Evolutionary conservation across 2,113 vertebrate genomes (phyloP).

Genomic region (Cervus canadensis): DNA sequence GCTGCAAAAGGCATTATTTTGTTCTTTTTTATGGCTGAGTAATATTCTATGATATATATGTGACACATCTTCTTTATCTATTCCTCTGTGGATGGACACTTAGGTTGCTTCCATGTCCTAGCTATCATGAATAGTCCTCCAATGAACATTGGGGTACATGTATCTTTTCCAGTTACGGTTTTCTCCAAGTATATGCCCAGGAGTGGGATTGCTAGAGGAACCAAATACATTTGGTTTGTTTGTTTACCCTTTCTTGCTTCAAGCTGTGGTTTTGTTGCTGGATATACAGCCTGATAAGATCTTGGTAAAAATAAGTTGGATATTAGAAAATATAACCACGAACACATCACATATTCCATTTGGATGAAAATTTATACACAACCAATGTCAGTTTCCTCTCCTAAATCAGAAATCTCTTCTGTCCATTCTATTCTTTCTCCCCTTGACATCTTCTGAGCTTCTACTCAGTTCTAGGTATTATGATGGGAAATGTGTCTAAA

Average conservation of each 20-base stretch:
- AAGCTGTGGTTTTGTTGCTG: neutral
- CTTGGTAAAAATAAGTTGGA: neutral
- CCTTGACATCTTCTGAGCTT: neutral
- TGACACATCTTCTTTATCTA: neutral
- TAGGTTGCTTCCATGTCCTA: neutral
- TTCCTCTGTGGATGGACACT: neutral
- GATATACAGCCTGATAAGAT: neutral
- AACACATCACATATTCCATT: neutral
- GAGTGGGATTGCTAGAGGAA: neutral
- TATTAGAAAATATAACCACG: neutral
- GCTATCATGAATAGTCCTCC: neutral
- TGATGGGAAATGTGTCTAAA: neutral
- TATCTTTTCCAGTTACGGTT: neutral
- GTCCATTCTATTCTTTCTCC: neutral
- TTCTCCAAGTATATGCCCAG: neutral
- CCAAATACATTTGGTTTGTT: neutral
- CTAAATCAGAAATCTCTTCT: neutral
- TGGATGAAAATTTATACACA: neutral
- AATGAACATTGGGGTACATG: neutral
- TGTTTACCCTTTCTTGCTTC: neutral
- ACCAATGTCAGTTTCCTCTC: neutral
- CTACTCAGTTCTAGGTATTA: neutral
- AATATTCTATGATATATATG: neutral
- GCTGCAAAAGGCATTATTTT: neutral
- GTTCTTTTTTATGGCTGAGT: neutral